A percentile compares a stretch with the other conserved stretches of the same genome.
phyloP scores from a whole-genome alignment of 2,888 invertebrate species.

The Gari tellinella region DNA sequence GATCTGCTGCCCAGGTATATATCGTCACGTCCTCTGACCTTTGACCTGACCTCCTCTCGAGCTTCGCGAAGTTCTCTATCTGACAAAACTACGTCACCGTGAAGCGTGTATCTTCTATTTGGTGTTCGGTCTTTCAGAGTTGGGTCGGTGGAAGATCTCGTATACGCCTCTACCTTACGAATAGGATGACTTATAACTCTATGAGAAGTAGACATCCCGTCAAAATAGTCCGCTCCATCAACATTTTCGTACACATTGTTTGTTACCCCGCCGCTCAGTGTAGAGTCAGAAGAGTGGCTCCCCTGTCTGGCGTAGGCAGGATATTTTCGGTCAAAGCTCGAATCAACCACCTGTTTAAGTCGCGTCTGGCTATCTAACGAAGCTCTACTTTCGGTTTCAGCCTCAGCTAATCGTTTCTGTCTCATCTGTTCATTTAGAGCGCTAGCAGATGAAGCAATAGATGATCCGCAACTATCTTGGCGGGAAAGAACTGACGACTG shows the following conservation, averaged over 20 bases:
- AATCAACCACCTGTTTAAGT: slow-evolving; percentile 9
- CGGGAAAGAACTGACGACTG: slow-evolving; percentile 39
- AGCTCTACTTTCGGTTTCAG: background rate
- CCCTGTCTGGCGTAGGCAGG: slow-evolving; percentile 17
- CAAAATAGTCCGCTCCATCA: background rate
- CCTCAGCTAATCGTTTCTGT: slow-evolving; percentile 29
- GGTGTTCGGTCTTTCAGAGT: slow-evolving; percentile 2
- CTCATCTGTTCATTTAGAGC: slow-evolving; percentile 49
- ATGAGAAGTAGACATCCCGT: background rate
- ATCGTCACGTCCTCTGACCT: slow-evolving; percentile 39
- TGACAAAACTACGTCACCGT: slow-evolving; percentile 43
- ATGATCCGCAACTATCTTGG: slow-evolving; percentile 51
- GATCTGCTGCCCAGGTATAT: slow-evolving; percentile 19
- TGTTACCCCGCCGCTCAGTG: slow-evolving; percentile 25
- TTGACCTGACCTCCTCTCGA: slow-evolving; percentile 34
- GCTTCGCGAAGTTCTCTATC: slow-evolving; percentile 38
- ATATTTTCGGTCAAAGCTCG: background rate
- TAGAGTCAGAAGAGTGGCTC: slow-evolving; percentile 47
- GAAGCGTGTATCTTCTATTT: slow-evolving; percentile 42
- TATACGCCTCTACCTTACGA: slow-evolving; percentile 26
- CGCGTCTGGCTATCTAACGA: slow-evolving; percentile 23
- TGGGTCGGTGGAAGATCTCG: slow-evolving; percentile 34
- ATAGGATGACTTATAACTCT: slow-evolving; percentile 39
- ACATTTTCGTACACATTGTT: slow-evolving; percentile 1
- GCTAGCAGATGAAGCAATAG: slow-evolving; percentile 55